These are phyloP conservation scores for Glyphotaelius pellucidus DNA, from an alignment of 2,888 invertebrate genomes.

Conservation along the genomic window DNA sequence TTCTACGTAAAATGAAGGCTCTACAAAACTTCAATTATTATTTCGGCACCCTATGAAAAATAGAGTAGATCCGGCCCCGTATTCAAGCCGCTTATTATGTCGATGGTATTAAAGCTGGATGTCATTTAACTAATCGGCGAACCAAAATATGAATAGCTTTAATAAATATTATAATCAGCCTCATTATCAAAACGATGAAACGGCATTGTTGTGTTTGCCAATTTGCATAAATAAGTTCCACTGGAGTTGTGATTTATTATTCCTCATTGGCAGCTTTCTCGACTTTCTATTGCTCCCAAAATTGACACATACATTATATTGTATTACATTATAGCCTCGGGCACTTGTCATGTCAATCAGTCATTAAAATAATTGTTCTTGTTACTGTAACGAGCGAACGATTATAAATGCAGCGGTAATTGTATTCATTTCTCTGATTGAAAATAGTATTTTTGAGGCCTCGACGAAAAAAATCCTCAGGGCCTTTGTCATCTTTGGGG, in stretches of 20 bases:
- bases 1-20: too few species aligned
- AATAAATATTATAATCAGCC: not conserved
- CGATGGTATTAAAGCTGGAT: not conserved
- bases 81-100: not conserved
- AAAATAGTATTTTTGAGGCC: not conserved
- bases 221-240: slow-evolving; percentile 21
- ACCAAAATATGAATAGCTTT: slow-evolving; percentile 3
- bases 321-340: not conserved
- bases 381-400: not conserved
- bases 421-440: not conserved
- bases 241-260: not conserved
- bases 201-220: not conserved
- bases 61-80: not conserved
- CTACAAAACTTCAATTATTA: too few species aligned
- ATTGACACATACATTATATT: not conserved
- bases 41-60: too few species aligned
- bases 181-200: not conserved
- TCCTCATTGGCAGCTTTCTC: not conserved
- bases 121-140: not conserved
- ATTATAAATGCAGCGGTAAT: not conserved
- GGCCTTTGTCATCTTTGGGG: too few species aligned
- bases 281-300: not conserved
- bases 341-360: not conserved
- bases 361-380: not conserved
- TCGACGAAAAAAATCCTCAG: too few species aligned